A percentile compares a stretch with the other conserved stretches of the same genome.
phyloP scores from a whole-genome alignment of 92 coral and sea anemone genomes.

The Montipora capitata region DNA sequence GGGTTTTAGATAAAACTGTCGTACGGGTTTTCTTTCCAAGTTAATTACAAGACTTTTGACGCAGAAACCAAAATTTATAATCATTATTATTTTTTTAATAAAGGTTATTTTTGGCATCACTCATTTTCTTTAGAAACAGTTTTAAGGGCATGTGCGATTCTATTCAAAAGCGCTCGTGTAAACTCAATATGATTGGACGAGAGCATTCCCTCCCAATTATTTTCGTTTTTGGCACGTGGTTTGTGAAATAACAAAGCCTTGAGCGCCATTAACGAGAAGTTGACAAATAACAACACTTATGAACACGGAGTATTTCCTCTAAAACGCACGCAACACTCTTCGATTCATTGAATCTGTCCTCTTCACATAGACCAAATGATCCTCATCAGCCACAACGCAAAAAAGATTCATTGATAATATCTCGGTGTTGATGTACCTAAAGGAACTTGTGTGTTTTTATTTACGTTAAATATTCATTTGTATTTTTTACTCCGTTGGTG shows the following conservation, averaged over 20 bases:
- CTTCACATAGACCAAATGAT: background rate
- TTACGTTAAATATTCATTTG: conserved; percentile 2
- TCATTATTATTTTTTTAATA: background rate
- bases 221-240: conserved; percentile 46
- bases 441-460: background rate
- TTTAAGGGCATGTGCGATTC: background rate
- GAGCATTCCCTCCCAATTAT: conserved; percentile 10
- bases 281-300: conserved; percentile 32
- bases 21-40: background rate
- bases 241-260: conserved; percentile 8
- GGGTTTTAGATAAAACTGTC: too few species aligned
- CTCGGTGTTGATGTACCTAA: background rate
- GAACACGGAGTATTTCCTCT: background rate
- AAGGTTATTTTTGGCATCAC: background rate
- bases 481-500: background rate
- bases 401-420: background rate
- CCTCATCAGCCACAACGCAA: background rate
- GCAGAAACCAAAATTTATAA: conserved; percentile 1
- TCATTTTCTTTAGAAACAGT: background rate
- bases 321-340: conserved; percentile 34
- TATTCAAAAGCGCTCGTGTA: background rate
- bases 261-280: conserved; percentile 38
- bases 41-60: background rate
- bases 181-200: conserved; percentile 16
- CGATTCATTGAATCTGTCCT: conserved; percentile 24